Base-by-base conservation (phyloP, 2,113 vertebrate genomes). In the Anser cygnoides region DNA sequence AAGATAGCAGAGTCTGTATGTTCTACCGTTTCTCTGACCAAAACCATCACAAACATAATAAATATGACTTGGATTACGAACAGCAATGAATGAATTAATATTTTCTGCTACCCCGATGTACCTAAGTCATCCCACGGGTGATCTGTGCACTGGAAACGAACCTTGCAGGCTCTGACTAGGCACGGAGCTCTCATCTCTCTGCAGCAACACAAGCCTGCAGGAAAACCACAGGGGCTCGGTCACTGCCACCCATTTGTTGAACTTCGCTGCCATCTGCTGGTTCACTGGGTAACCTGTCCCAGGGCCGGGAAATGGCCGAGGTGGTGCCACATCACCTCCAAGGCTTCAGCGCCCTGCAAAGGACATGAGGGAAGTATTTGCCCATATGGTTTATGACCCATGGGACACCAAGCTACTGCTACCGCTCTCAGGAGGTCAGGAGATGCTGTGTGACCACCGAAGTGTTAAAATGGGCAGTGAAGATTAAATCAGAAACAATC, bases 211-310 rank as follows among this genome's bases (percentile, higher is more conserved):
- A 26, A 18, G 3, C 33, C 43, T 35, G 83, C 20, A 23, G 52
- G 41, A 3, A 72, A 59, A 92, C 28, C 33, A 4, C 11, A 3
- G 35, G 57, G 77, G 61, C 41, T 12, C 10, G 1, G 12, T 11
- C 37, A 33, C 26, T 76, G 73, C 72, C n/a, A 68, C n/a, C 66
- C 89, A 97, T 98, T 97, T 96, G 92, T 96, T 98, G 97, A 97
- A 96, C 97, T 84, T 95, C 35, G 89, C 89, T 96, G 97, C 98
- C 98, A 98, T 96, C 98, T 98, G 97, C 98, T 97, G 98, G 75
- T 89, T 1, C 9, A 13, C 84, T 87, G 26, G 23, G 49, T 87
- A 87, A 94, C 79, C 33, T 37, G 68, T 31, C 54, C 23, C 5
- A 68, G 62, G 63, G 37, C 37, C 6, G 15, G 57, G n/a, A 58